Conservation (phyloP, 2,888 invertebrate genomes). For the Thecophora atra region DNA sequence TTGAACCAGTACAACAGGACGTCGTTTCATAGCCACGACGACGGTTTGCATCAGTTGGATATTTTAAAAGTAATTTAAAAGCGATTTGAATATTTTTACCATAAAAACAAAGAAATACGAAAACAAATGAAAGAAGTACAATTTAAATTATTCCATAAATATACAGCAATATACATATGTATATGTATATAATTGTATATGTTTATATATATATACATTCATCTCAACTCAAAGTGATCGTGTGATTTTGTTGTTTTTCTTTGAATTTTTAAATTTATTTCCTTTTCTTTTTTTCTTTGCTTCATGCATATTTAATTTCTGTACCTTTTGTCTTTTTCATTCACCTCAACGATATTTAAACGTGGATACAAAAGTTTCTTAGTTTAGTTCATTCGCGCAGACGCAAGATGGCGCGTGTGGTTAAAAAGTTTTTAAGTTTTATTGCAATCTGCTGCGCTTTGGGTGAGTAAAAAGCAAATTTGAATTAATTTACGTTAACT, state of each 20-base stretch:
- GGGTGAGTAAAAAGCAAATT: constrained; percentile 57
- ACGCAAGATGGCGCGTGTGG: constrained; percentile 65
- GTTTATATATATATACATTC: constrained; percentile 1
- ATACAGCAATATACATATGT: neutral
- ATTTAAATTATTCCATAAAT: neutral
- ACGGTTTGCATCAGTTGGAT: constrained; percentile 35
- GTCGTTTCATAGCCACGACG: constrained; percentile 49
- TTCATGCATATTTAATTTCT: constrained; percentile 18
- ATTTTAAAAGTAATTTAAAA: constrained; percentile 14
- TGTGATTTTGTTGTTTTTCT: constrained; percentile 38
- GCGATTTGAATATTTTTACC: constrained; percentile 15
- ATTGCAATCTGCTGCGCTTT: constrained; percentile 60
- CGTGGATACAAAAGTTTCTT: constrained; percentile 42
- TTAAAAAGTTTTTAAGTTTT: constrained; percentile 61
- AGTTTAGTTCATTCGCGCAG: constrained; percentile 54
- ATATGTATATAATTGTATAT: constrained; percentile 22
- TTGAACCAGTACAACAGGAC: constrained; percentile 62
- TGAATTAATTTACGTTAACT: neutral
- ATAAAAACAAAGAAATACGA: neutral
- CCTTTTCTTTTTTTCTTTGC: constrained; percentile 35
- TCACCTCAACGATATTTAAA: constrained; percentile 22
- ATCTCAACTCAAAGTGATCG: constrained; percentile 13
- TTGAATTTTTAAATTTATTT: constrained; percentile 39
- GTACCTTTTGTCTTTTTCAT: constrained; percentile 11
- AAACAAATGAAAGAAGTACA: neutral